Evolutionary conservation across 2,888 invertebrate genomes (phyloP), one percentile per base, ranked within the genome.

Genomic region (Synergus gifuensis): DNA sequence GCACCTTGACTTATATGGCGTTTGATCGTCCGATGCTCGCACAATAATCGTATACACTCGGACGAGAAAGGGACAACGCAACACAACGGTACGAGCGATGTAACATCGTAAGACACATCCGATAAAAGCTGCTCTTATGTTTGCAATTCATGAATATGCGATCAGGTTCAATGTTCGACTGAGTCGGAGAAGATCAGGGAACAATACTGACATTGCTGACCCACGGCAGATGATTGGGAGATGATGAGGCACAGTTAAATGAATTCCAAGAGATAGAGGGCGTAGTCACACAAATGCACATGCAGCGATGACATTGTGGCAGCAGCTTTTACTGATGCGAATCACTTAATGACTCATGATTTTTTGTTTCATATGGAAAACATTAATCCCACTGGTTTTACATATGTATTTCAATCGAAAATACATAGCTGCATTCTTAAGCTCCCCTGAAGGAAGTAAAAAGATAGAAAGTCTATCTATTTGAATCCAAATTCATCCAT

Each of bases 111-210:
- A 58, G 66, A 78, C 63, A 60, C 78, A 76, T 60, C 79, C 62
- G 28, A 69, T 77, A 77, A 80, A 76, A 77, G 40, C 40, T 77
- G 62, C 67, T 64, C 63, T 79, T 66, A 79, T 73, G 69, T 58
- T 76, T 64, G 46, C 62, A 44, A 66, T 79, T 83, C 81, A 82
- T 84, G 83, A 83, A 85, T 85, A 84, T 81, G 79, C 80, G 76
- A 85, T 83, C 80, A 82, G 82, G 82, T 83, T 83, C 81, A 82
- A 82, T 46, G 82, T 63, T 80, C 82, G 78, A 69, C 60, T 76
- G n/a, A 22, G 36, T 40, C 64, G n/a, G 42, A 28, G 28, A 44
- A 67, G 58, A 78, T 66, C 66, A 66, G 54, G 16, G 36, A 28
- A 28, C 73, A 73, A 84, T 28, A 3, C 28, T 28, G 28, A 3